Evolutionary conservation across 1,140 invertebrate species (phyloP), one percentile per base, ranked within the genome.

Genomic region (Drepana arcuata): DNA sequence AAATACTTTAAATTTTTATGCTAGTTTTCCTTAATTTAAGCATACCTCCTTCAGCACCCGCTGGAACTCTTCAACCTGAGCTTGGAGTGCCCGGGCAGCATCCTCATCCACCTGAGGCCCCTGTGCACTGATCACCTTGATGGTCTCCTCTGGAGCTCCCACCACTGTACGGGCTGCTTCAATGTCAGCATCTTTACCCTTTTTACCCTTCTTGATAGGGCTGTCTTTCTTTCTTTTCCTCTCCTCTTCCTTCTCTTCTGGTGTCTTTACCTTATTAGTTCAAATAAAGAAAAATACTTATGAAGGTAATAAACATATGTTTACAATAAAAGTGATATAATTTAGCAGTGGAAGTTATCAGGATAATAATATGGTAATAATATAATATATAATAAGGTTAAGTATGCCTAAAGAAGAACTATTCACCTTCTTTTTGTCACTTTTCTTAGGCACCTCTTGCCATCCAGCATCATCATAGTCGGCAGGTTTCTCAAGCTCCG

Each of bases 401-500:
- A n/a, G n/a, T n/a, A n/a, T n/a, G n/a, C n/a, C n/a, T n/a, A n/a
- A n/a, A n/a, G n/a, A n/a, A n/a, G n/a, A n/a, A n/a, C n/a, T n/a
- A n/a, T n/a, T n/a, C n/a, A n/a, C n/a, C 87, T 75, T 78, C 41
- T 87, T 87, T 52, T 88, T 86, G 64, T 88, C 78, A 83, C 86
- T 78, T 41, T 87, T 88, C 2, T 88, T 89, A 31, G 88, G 88
- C 7, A 90, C 90, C 59, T 88, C 90, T 60, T 91, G 88, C 91
- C 91, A 92, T 23, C 89, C 85, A 70, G 89, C 90, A 46, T 91
- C 90, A 71, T 92, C 90, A 78, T 87, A 91, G 53, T 92, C 90
- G 24, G 87, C 84, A 6, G 90, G 89, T 62, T 91, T 92, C 50
- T 90, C 88, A 23, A 83, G 53, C 12, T 84, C 59, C 48, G 29